Conservation (phyloP, 2,113 vertebrate species). For the Cercopithecus mona region DNA sequence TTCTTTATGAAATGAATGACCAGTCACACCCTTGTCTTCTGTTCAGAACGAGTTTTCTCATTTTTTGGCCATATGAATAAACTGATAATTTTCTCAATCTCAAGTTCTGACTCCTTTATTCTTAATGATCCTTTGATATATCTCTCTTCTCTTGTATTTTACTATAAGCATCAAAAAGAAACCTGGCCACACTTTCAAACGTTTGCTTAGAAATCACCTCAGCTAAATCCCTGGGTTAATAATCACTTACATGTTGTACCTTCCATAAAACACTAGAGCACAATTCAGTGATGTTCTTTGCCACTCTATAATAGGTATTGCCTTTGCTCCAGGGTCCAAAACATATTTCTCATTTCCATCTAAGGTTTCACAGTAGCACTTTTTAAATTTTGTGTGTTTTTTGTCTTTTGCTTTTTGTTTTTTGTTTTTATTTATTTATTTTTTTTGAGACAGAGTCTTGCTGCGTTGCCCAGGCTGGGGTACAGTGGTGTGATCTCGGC, state of each 20-base stretch:
- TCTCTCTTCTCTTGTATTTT: background rate
- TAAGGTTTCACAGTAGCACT: background rate
- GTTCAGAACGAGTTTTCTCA: background rate
- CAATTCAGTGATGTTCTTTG: background rate
- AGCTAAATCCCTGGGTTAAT: background rate
- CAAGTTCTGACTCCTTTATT: background rate
- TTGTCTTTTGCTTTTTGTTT: too few relatives aligned
- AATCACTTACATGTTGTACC: background rate
- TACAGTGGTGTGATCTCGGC: too few relatives aligned
- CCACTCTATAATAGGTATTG: background rate
- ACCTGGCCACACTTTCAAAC: background rate
- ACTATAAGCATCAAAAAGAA: background rate
- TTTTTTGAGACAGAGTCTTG: too few relatives aligned
- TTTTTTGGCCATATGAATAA: background rate
- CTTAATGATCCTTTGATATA: background rate
- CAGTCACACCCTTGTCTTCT: background rate
- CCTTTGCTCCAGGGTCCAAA: background rate
- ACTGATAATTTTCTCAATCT: background rate
- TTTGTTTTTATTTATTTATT: too few relatives aligned
- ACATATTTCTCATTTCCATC: background rate
- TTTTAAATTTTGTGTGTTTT: too few relatives aligned
- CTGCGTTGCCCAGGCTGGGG: too few relatives aligned
- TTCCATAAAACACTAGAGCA: background rate
- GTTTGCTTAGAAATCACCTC: background rate
- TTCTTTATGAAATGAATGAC: background rate